Percentiles rank a stretch among this genome's conserved stretches.
phyloP scores from a whole-genome alignment of 2,113 vertebrate genomes.

The Pipa parva region DNA sequence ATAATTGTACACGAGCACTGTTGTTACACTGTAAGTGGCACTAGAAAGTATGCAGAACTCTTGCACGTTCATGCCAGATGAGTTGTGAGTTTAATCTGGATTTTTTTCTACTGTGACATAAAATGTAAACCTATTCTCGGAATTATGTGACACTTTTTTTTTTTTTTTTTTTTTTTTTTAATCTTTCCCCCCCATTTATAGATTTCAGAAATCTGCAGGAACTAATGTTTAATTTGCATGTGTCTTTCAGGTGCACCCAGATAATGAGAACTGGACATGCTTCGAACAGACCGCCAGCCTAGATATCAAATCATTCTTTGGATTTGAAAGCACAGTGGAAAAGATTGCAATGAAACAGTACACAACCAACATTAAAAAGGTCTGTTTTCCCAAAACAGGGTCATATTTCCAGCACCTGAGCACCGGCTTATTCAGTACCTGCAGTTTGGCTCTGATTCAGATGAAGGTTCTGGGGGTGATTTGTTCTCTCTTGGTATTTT shows the following conservation, averaged over 20 bases:
- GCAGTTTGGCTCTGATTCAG: not conserved
- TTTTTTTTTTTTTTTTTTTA: no score
- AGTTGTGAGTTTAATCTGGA: no score
- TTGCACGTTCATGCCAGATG: no score
- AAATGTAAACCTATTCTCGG: no score
- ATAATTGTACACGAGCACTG: conserved; percentile 90
- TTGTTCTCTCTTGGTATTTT: no score
- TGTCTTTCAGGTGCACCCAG: conserved; percentile 82
- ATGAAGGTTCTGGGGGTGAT: no score
- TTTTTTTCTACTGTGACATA: no score
- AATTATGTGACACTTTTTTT: no score
- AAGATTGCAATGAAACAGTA: conserved; percentile 97
- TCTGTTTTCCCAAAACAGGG: conserved; percentile 46
- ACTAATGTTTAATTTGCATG: not conserved
- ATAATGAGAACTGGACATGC: conserved; percentile 96
- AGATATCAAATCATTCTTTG: conserved; percentile 97
- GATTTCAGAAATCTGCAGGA: no score
- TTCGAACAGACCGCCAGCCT: conserved; percentile 92
- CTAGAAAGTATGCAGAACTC: not conserved
- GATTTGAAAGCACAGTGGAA: conserved; percentile 93
- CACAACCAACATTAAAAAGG: conserved; percentile 91
- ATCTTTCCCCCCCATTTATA: no score
- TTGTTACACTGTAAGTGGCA: conserved; percentile 84
- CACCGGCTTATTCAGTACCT: not conserved
- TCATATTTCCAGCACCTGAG: not conserved